Evolutionary conservation across 2,113 vertebrate genomes (phyloP), one percentile per base, ranked within the genome.

Genomic region (Tympanuchus pallidicinctus): DNA sequence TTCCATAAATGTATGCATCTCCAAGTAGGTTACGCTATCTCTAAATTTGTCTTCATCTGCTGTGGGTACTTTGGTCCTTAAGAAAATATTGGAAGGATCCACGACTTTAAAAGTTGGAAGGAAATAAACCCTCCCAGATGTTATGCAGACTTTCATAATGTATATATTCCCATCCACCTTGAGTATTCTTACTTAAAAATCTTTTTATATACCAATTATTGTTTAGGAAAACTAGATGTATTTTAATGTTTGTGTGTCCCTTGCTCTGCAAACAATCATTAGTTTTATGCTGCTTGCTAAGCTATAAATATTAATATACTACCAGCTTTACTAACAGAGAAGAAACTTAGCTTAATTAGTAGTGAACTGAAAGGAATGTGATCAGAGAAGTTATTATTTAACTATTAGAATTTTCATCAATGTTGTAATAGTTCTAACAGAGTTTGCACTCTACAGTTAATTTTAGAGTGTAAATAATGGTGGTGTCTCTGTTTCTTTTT

Each of bases 281-380:
- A 94, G 72, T 47, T 91, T 42, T 88, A 57, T 86, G 57, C 82
- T 97, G 30, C 82, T 90, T 96, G 74, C 54, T 86, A 88, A 91
- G 52, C 40, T 57, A 77, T 91, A 83, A 91, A 95, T 97, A 92
- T 96, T 94, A 95, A 95, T 95, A 28, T 82, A 34, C 38, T 94
- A 65, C 47, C 82, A 65, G 48, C 54, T 57, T 65, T 76, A 78
- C 64, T 93, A 94, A 81, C 56, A 75, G 74, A 89, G 57, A n/a
- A 92, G 85, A 95, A 93, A 52, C 11, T 66, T 45, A 57, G 11
- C 36, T 87, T 89, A 94, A 86, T 91, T 92, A 85, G 57, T 50
- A 91, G 22, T 93, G 77, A 97, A 90, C 76, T 92, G 34, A 67
- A 94, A 89, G 42, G 69, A 28, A 25, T 91, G 12, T 40, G 45